These are phyloP conservation scores for Anneissia japonica DNA, from an alignment of 35 echinoderm and acorn worm species.

Conservation along the genomic window DNA sequence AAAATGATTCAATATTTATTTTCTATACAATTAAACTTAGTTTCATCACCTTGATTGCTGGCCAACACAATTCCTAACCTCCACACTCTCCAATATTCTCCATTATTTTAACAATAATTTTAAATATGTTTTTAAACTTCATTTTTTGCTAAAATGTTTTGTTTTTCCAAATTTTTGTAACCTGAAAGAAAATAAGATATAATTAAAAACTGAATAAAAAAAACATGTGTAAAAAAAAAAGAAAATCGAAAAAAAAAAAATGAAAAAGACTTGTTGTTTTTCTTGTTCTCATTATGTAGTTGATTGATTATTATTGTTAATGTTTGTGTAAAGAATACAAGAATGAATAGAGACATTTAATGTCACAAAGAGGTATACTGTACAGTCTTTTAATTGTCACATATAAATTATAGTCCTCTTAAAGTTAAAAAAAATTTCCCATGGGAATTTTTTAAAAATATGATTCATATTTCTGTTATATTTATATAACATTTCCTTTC, in stretches of 20 bases:
- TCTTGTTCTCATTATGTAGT: neutral
- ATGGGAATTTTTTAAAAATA: too few species aligned
- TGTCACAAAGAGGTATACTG: neutral
- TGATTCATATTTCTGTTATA: too few species aligned
- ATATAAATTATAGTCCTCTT: neutral
- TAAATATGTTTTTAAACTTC: neutral
- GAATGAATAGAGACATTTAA: neutral
- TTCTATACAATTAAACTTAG: too few species aligned
- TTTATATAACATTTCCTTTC: too few species aligned
- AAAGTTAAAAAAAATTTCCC: too few species aligned
- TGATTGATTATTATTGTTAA: neutral
- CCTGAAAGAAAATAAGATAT: neutral
- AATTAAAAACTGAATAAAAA: neutral
- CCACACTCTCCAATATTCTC: too few species aligned
- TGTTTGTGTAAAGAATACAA: neutral
- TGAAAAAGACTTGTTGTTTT: neutral
- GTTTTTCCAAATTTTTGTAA: neutral
- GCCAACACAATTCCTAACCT: too few species aligned
- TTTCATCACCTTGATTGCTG: too few species aligned
- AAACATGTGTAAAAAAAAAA: neutral
- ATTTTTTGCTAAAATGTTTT: neutral
- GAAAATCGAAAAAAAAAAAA: neutral
- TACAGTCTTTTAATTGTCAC: neutral
- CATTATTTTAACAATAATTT: neutral
- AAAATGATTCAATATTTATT: too few species aligned